Evolutionary conservation across 2,888 invertebrate species (phyloP).

Genomic region (Hirtodrosophila alboralis): DNA sequence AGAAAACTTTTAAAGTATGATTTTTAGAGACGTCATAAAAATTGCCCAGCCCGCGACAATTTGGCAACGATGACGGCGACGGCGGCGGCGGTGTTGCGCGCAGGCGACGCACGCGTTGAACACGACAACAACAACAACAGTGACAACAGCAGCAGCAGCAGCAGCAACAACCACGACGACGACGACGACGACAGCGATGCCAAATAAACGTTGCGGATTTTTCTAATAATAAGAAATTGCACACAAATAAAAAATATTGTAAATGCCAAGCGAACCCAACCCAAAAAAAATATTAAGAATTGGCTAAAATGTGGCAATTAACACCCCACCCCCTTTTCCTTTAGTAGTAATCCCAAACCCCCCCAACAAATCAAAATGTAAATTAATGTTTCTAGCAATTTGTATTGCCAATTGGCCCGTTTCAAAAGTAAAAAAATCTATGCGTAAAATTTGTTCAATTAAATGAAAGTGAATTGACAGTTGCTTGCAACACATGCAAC

Average conservation of each 20-base stretch:
- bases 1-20: slow-evolving; percentile 84
- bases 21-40: slow-evolving; percentile 85
- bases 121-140: slow-evolving; percentile 15
- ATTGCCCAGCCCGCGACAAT: slow-evolving; percentile 78
- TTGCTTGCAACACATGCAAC: slow-evolving; percentile 20
- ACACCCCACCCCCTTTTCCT: not conserved
- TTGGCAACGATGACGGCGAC: slow-evolving; percentile 36
- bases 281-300: slow-evolving; percentile 1
- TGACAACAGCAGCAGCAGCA: slow-evolving; percentile 23
- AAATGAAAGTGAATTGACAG: slow-evolving; percentile 31
- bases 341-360: not conserved
- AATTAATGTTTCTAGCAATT: slow-evolving; percentile 15
- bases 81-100: slow-evolving; percentile 33
- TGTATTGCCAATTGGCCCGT: slow-evolving; percentile 28
- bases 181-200: slow-evolving; percentile 11
- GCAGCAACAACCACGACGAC: slow-evolving; percentile 8
- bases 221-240: slow-evolving; percentile 61
- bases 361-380: not conserved
- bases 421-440: slow-evolving; percentile 15
- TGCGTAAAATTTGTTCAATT: slow-evolving; percentile 50
- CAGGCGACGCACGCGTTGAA: slow-evolving; percentile 65
- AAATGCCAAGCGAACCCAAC: not conserved
- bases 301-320: slow-evolving; percentile 1
- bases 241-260: too few relatives aligned
- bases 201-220: slow-evolving; percentile 76